Base-by-base conservation (phyloP, 2,797 vertebrate species). In the Malurus leucopterus region DNA sequence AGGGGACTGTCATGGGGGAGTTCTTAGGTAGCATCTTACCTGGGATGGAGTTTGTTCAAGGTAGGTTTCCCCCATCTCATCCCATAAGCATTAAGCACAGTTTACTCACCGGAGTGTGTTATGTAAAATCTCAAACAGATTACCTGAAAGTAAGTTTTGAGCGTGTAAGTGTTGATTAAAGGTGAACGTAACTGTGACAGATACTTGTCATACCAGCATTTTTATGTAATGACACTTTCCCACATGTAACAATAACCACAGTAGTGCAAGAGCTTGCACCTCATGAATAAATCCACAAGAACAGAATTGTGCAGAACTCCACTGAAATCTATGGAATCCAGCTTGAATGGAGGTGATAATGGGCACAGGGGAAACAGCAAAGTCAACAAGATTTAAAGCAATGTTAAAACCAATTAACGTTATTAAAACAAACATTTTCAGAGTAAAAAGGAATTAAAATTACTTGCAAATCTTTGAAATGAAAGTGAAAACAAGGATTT, bases 121-220 rank as follows among this genome's bases (percentile, higher is more conserved):
- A 11, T 0, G 0, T 44, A 71, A 83, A 68, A 77, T 62, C 53
- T 71, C 55, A 23, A 64, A 63, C 34, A 46, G 65, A 47, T 14
- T 50, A 41, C 40, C 16, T 40, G 51, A 55, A 77, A 68, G 46
- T 68, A 47, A 78, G 19, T 68, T 86, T 70, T 59, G 27, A 73
- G 24, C n/a, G 19, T 9, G 0, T 11, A 20, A 0, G 0, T 49
- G 36, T 77, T 79, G 41, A 46, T 4, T 80, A 62, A 82, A 59
- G 36, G 17, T 80, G 55, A 84, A 20, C 5, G 11, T 51, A 80
- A 29, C 19, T 30, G 21, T 70, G 44, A 40, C 15, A 19, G 9
- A n/a, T 84, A 40, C 26, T 82, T 84, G 29, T 26, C 46, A 22
- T 27, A 47, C 8, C 21, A 34, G 57, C 75, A 40, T 64, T 90